Conservation (phyloP, 2,113 vertebrate genomes). For the Mystacornis crossleyi region DNA sequence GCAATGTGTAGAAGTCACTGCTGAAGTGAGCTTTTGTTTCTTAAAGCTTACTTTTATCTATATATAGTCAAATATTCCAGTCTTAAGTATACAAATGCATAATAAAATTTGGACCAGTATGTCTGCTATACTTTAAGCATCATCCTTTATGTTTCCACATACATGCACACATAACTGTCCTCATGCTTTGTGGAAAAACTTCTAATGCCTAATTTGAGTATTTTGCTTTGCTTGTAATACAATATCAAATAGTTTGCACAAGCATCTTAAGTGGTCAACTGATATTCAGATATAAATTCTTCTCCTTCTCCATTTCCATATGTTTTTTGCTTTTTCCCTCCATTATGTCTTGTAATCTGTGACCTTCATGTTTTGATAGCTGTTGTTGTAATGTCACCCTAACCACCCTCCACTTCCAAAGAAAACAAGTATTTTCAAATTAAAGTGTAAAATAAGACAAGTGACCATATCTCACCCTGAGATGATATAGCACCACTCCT, state of each 20-base stretch:
- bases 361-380: neutral
- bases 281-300: neutral
- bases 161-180: rapidly evolving
- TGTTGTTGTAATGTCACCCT: neutral
- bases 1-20: neutral
- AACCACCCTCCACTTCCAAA: neutral
- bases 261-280: neutral
- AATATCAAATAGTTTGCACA: neutral
- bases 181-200: neutral
- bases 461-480: conserved; percentile 81
- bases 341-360: neutral
- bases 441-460: neutral
- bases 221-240: neutral
- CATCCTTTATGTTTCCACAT: neutral
- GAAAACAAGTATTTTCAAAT: neutral
- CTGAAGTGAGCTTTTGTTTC: neutral
- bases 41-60: neutral
- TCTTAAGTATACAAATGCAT: neutral
- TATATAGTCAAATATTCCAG: neutral
- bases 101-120: neutral
- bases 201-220: neutral
- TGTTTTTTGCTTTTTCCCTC: neutral
- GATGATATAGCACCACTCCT: conserved; percentile 91
- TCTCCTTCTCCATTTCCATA: neutral
- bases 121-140: neutral